These are phyloP conservation scores for Hassar affinis DNA, from an alignment of 2,113 vertebrate species.

Conservation along the genomic window DNA sequence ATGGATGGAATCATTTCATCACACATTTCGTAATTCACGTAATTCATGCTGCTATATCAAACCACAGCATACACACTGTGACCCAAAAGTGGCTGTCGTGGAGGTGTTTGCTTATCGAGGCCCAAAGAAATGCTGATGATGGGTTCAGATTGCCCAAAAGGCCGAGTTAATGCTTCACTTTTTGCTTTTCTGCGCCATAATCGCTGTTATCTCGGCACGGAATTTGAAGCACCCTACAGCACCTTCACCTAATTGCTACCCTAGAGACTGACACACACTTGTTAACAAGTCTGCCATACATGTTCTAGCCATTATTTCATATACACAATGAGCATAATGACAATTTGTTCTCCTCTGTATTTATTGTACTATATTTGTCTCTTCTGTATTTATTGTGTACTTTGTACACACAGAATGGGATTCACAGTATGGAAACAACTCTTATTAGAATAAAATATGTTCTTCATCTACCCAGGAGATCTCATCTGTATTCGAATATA, in stretches of 20 bases:
- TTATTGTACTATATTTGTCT: not conserved
- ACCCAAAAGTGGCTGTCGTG: not conserved
- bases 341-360: not conserved
- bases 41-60: slow-evolving; percentile 23
- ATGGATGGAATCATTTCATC: slow-evolving; percentile 53
- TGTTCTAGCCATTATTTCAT: not conserved
- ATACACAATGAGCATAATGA: not conserved
- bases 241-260: slow-evolving; percentile 24
- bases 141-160: not conserved
- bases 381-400: not conserved
- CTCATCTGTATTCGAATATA: not conserved
- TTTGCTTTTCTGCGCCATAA: not conserved
- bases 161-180: not conserved
- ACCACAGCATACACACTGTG: not conserved
- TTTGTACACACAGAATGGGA: not conserved
- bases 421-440: not conserved
- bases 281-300: not conserved
- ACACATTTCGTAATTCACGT: slow-evolving; percentile 39
- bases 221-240: slow-evolving; percentile 17
- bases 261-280: not conserved
- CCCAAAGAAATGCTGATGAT: slow-evolving; percentile 7
- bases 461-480: not conserved
- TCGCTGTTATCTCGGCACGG: not conserved
- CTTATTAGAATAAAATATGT: not conserved
- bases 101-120: slow-evolving; percentile 6